These are phyloP conservation scores for Drosophila hydei DNA, from an alignment of 1,140 invertebrate genomes.

Conservation along the genomic window DNA sequence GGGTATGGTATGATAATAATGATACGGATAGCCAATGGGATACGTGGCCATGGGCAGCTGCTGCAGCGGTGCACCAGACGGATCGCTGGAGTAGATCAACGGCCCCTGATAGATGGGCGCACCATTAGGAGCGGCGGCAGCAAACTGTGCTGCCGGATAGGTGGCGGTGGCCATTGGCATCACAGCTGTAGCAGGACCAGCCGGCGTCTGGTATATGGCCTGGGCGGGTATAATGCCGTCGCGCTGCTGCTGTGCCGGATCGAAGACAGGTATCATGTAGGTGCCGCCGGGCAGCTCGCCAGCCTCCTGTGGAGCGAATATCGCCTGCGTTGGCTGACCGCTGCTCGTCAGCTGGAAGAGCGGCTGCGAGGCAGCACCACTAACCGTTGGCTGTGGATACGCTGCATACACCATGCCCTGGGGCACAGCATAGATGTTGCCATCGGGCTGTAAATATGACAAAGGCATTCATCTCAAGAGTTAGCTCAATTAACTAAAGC, in stretches of 20 bases:
- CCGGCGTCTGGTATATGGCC: slow-evolving; percentile 75
- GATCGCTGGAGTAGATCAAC: slow-evolving; percentile 81
- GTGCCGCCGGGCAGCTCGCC: slow-evolving; percentile 75
- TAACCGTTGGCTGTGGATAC: slow-evolving; percentile 74
- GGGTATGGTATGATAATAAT: slow-evolving; percentile 81
- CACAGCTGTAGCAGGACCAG: slow-evolving; percentile 63
- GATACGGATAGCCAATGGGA: slow-evolving; percentile 81
- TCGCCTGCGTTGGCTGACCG: slow-evolving; percentile 56
- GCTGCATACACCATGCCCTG: slow-evolving; percentile 83
- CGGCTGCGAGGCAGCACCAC: slow-evolving; percentile 58
- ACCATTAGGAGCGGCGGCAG: slow-evolving; percentile 71
- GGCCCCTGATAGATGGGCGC: slow-evolving; percentile 80
- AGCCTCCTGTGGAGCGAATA: slow-evolving; percentile 68
- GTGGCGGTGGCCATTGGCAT: slow-evolving; percentile 74
- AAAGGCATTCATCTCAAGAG: not conserved
- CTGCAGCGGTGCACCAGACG: slow-evolving; percentile 71
- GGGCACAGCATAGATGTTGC: slow-evolving; percentile 82
- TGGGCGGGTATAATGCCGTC: slow-evolving; percentile 75
- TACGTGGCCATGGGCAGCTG: slow-evolving; percentile 82
- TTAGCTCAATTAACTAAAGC: not conserved
- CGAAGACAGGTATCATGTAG: slow-evolving; percentile 83
- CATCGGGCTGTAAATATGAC: slow-evolving; percentile 68
- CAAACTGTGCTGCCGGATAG: slow-evolving; percentile 77
- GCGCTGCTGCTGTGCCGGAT: slow-evolving; percentile 74
- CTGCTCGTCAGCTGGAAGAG: slow-evolving; percentile 70